Conservation (phyloP, 2,113 vertebrate genomes). For the Lepus americanus region DNA sequence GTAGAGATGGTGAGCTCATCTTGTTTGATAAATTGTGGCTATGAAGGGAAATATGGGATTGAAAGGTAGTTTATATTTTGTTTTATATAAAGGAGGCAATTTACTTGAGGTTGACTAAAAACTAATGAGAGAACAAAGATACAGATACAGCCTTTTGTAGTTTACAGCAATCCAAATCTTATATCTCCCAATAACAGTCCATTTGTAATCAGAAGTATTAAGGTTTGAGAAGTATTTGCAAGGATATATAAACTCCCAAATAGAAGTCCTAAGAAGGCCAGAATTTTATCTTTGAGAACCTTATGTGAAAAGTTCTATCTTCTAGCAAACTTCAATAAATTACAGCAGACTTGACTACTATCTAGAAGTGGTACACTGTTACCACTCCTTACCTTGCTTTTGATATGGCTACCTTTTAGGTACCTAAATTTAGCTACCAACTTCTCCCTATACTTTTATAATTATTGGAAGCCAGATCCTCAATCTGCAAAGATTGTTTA, state of each 20-base stretch:
- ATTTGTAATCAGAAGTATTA: not conserved
- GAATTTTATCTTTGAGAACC: not conserved
- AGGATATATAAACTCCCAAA: not conserved
- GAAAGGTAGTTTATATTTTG: not conserved
- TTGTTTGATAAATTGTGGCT: not conserved
- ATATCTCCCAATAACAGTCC: not conserved
- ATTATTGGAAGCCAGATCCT: not conserved
- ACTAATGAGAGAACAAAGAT: not conserved
- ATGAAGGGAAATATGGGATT: not conserved
- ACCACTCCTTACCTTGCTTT: not conserved
- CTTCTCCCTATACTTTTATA: not conserved
- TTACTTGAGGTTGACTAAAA: constrained; percentile 21
- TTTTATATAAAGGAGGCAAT: not conserved
- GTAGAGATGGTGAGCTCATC: not conserved
- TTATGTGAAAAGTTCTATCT: constrained; percentile 22
- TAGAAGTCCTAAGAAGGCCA: not conserved
- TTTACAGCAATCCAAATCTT: not conserved
- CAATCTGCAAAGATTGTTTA: not conserved
- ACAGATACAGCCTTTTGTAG: not conserved
- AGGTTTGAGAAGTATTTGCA: constrained; percentile 25
- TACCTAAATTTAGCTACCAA: not conserved
- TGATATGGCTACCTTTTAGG: not conserved
- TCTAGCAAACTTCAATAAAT: constrained; percentile 12
- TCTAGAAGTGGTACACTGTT: not conserved
- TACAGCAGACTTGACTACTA: not conserved